Conservation (phyloP, 2,888 invertebrate species). For the Dastarcus helophoroides region DNA sequence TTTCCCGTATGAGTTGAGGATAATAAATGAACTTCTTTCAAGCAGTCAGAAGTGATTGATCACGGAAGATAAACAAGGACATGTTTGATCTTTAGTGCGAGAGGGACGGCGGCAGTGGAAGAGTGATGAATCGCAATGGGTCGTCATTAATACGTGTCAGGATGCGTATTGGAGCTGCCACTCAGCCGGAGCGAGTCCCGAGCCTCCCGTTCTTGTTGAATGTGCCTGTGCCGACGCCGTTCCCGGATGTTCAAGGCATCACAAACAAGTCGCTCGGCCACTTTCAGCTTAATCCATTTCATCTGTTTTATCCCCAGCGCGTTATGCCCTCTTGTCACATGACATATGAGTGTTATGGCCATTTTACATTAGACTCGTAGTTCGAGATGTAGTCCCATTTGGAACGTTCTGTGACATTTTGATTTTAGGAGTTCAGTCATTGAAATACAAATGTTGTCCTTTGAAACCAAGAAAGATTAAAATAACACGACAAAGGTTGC, state of each 20-base stretch:
- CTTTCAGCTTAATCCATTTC: too few species aligned
- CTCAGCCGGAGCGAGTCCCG: slow-evolving; percentile 24
- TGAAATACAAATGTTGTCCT: too few species aligned
- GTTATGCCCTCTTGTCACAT: too few species aligned
- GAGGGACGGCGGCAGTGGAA: slow-evolving; percentile 30
- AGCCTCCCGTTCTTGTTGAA: slow-evolving; percentile 19
- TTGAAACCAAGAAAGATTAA: too few species aligned
- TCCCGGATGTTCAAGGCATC: slow-evolving; percentile 11
- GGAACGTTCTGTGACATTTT: too few species aligned
- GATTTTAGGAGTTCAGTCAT: too few species aligned
- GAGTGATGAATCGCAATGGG: slow-evolving; percentile 38
- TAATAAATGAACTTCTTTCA: slow-evolving; percentile 40
- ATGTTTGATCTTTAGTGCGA: slow-evolving; percentile 36
- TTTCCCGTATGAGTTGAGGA: slow-evolving; percentile 29
- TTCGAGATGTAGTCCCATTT: too few species aligned
- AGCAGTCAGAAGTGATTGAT: slow-evolving; percentile 41
- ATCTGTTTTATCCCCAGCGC: too few species aligned
- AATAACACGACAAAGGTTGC: too few species aligned
- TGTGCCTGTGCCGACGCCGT: slow-evolving; percentile 8
- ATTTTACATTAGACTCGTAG: too few species aligned
- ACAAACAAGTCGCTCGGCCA: too few species aligned
- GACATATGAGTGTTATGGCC: too few species aligned
- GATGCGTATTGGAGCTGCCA: slow-evolving; percentile 37
- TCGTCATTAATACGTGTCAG: slow-evolving; percentile 40
- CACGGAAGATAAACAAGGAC: slow-evolving; percentile 37